These are phyloP conservation scores for Drosophila rhopaloa DNA, from an alignment of 1,140 invertebrate species.

Conservation along the genomic window DNA sequence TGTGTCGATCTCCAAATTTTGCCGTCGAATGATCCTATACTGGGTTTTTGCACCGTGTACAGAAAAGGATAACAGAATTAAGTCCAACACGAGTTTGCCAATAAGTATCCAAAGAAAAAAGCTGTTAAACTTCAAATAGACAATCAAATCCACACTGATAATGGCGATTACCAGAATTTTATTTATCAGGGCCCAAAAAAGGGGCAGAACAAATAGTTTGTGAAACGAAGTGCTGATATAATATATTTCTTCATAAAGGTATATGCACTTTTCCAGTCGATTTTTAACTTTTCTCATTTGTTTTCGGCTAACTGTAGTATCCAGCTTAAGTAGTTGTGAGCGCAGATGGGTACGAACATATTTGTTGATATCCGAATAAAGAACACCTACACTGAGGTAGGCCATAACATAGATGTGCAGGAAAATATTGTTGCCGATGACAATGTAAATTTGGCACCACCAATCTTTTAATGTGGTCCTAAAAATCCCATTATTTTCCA, in stretches of 20 bases:
- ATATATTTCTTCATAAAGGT: slow-evolving; percentile 51
- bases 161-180: slow-evolving; percentile 13
- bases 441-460: background rate
- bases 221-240: slow-evolving; percentile 21
- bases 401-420: slow-evolving; percentile 27
- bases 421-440: slow-evolving; percentile 8
- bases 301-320: background rate
- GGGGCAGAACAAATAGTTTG: slow-evolving; percentile 21
- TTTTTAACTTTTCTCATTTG: background rate
- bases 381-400: slow-evolving; percentile 42
- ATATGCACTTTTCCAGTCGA: slow-evolving; percentile 40
- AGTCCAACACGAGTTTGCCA: slow-evolving; percentile 41
- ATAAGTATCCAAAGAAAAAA: background rate
- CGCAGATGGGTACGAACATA: slow-evolving; percentile 28
- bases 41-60: slow-evolving; percentile 31
- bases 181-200: slow-evolving; percentile 27
- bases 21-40: slow-evolving; percentile 20
- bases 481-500: accelerated
- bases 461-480: background rate
- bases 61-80: slow-evolving; percentile 39
- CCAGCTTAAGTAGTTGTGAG: slow-evolving; percentile 6
- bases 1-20: slow-evolving; percentile 43
- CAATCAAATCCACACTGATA: slow-evolving; percentile 3
- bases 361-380: slow-evolving; percentile 40
- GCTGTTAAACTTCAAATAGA: background rate